Evolutionary conservation across 2,113 vertebrate genomes (phyloP).

Genomic region (Calcarius ornatus): DNA sequence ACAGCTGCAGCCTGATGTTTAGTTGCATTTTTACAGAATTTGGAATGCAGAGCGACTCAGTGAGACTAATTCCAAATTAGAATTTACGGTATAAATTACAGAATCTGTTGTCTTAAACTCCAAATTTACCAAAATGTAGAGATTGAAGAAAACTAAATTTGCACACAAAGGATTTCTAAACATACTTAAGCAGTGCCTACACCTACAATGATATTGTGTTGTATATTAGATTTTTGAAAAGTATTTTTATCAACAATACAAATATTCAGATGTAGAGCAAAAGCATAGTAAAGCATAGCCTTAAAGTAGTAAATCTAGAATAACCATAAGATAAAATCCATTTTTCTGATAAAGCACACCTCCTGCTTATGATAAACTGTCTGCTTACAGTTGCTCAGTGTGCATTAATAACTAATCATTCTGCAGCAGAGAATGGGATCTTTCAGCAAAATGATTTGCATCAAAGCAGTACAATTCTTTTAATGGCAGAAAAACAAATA

Average conservation of each 20-base stretch:
- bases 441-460: not conserved
- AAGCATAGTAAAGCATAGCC: conserved; percentile 42
- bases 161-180: conserved; percentile 65
- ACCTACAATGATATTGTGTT: conserved; percentile 71
- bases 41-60: conserved; percentile 12
- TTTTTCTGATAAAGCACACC: conserved; percentile 55
- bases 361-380: not conserved
- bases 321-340: not conserved
- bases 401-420: not conserved
- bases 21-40: not conserved
- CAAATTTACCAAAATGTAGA: conserved; percentile 50
- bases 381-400: conserved; percentile 29
- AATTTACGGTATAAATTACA: not conserved
- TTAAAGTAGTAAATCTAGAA: conserved; percentile 28
- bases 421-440: not conserved
- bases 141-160: conserved; percentile 59
- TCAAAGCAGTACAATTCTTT: not conserved
- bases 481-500: not conserved
- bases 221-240: conserved; percentile 49
- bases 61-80: conserved; percentile 11
- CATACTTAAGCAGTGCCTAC: conserved; percentile 83
- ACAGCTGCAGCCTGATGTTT: not conserved
- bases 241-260: conserved; percentile 54
- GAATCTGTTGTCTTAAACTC: not conserved
- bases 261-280: conserved; percentile 38